Evolutionary conservation across 2,113 vertebrate genomes (phyloP).

Genomic region (Typhlomys cinereus): DNA sequence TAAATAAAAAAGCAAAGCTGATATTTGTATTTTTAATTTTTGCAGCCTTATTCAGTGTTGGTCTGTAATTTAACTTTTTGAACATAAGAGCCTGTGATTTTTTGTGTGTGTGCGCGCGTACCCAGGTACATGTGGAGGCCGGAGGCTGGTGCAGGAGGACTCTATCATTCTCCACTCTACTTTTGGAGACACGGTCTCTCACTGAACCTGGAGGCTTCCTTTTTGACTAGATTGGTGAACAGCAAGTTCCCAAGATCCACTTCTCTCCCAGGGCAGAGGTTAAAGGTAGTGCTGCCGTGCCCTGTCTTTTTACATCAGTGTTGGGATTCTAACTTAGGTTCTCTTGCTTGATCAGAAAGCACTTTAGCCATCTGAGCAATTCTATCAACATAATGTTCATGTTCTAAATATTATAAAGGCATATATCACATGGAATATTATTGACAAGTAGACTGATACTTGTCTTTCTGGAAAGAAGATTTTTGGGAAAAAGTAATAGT

Average conservation of each 20-base stretch:
- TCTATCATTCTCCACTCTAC: background rate
- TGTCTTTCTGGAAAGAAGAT: constrained; percentile 34
- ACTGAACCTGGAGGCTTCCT: background rate
- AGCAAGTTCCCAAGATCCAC: background rate
- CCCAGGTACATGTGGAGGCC: background rate
- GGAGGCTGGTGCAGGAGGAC: background rate
- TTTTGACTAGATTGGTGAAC: background rate
- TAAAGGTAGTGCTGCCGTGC: background rate
- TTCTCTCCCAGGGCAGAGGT: background rate
- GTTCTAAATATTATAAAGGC: constrained; percentile 8
- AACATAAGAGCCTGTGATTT: background rate
- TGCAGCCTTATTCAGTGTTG: background rate
- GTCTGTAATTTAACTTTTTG: background rate
- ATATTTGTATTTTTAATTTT: background rate
- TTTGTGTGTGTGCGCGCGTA: background rate
- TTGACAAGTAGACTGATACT: background rate
- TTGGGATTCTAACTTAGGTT: too few relatives aligned
- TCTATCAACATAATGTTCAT: background rate
- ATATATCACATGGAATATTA: background rate
- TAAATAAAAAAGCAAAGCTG: constrained; percentile 44
- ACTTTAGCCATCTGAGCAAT: background rate
- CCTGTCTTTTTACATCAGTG: background rate
- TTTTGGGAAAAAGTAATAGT: constrained; percentile 10
- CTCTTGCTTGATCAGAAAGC: too few relatives aligned
- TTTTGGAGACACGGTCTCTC: background rate